Percentiles rank a stretch among this genome's conserved stretches.
phyloP scores from a whole-genome alignment of 2,888 invertebrate species.

The Fragum sueziense region DNA sequence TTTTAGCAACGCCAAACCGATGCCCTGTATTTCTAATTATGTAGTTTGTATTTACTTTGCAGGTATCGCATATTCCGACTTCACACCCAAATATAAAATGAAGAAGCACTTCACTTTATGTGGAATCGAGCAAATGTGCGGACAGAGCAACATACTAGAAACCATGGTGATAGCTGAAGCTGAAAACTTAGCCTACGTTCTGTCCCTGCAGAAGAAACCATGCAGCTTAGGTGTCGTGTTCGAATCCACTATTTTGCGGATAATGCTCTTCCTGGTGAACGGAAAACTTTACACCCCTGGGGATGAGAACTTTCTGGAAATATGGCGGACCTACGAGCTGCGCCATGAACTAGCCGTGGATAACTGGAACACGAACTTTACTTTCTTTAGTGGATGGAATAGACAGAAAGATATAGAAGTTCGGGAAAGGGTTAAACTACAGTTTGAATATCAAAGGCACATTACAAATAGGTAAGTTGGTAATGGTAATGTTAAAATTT shows the following conservation, averaged over 20 bases:
- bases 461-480: constrained; percentile 65
- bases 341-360: constrained; percentile 48
- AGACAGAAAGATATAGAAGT: constrained; percentile 43
- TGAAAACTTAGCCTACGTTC: constrained; percentile 58
- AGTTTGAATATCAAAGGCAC: constrained; percentile 65
- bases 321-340: constrained; percentile 62
- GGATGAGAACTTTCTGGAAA: constrained; percentile 67
- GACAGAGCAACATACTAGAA: constrained; percentile 59
- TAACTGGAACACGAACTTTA: constrained; percentile 34
- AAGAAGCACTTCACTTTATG: constrained; percentile 67
- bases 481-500: too few species aligned
- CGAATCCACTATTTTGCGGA: constrained; percentile 68
- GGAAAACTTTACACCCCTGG: constrained; percentile 65
- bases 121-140: constrained; percentile 66
- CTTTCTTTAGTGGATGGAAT: constrained; percentile 13
- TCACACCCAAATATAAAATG: constrained; percentile 61
- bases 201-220: constrained; percentile 56
- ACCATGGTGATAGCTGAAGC: constrained; percentile 65
- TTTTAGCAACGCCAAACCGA: too few species aligned
- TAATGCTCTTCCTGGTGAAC: constrained; percentile 68
- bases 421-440: constrained; percentile 56
- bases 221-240: constrained; percentile 64
- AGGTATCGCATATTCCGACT: constrained; percentile 71
- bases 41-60: constrained; percentile 31
- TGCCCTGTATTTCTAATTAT: too few species aligned